phyloP scores from a whole-genome alignment of 2,797 vertebrate genomes.

The Alcedo quadribrachys region DNA sequence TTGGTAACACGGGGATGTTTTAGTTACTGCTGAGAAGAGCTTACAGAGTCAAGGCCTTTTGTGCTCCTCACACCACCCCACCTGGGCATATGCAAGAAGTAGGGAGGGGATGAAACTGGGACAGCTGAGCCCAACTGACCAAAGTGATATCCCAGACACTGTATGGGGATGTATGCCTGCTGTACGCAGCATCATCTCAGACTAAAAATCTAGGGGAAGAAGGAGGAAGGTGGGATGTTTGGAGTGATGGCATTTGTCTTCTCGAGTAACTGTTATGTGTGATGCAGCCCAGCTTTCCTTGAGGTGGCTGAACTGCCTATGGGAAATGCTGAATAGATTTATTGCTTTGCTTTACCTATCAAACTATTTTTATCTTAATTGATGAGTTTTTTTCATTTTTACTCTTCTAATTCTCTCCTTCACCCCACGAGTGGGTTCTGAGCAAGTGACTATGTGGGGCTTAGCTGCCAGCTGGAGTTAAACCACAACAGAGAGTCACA shows the following conservation, averaged over 20 bases:
- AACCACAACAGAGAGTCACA: not conserved
- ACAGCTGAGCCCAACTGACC: not conserved
- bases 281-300: not conserved
- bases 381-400: not conserved
- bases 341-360: not conserved
- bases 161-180: no score
- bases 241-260: not conserved
- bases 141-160: not conserved
- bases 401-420: not conserved
- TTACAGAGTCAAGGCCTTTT: not conserved
- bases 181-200: not conserved
- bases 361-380: not conserved
- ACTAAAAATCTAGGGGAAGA: not conserved
- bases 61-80: not conserved
- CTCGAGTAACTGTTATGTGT: not conserved
- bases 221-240: not conserved
- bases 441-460: not conserved
- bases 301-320: no score
- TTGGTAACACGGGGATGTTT: not conserved
- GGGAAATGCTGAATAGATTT: no score
- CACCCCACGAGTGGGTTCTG: no score
- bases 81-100: not conserved
- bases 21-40: not conserved
- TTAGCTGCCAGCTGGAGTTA: not conserved
- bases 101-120: not conserved